Evolutionary conservation across 1,140 invertebrate species (phyloP), one percentile per base, ranked within the genome.

Genomic region (Charaxes varanes): DNA sequence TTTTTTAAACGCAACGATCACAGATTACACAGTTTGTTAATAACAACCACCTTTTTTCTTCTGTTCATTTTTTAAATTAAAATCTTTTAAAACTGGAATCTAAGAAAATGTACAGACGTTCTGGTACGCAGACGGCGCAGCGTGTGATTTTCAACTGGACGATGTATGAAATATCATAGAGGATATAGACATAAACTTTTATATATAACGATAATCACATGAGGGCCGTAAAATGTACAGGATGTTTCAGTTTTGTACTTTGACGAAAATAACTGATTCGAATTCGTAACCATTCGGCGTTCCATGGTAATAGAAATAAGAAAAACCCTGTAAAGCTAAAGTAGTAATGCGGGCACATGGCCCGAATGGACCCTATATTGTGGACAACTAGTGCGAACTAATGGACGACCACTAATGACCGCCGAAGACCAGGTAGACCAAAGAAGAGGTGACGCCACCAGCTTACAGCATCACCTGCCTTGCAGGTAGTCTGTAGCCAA

Each of bases 181-280:
- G 51, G 45, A 62, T 62, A 51, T 54, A 62, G 52, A 47, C 57
- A 53, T 62, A 57, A 56, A 66, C 49, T 62, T 63, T 64, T 58
- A 63, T 69, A 62, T 42, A 62, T 53, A 68, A 53, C 59, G 56
- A 56, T 66, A 64, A 74, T 66, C 62, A 72, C 61, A 62, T 55
- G 64, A 69, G 50, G 43, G 19, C 60, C 66, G 53, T 72, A 70
- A 72, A 70, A 62, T 53, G 54, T 72, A 79, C 62, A 69, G 70
- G 46, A 45, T 62, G 72, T 44, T 72, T 33, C 49, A 53, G 54
- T 65, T 70, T 63, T 35, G 38, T n/a, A 26, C 35, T 35, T 23
- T 8, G 10, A 8, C 21, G 2, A 23, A 23, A 2, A 23, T 23
- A 6, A 6, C n/a, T n/a, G n/a, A n/a, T n/a, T n/a, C n/a, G n/a